phyloP scores from a whole-genome alignment of 2,888 invertebrate genomes.

The Taenaris catops region DNA sequence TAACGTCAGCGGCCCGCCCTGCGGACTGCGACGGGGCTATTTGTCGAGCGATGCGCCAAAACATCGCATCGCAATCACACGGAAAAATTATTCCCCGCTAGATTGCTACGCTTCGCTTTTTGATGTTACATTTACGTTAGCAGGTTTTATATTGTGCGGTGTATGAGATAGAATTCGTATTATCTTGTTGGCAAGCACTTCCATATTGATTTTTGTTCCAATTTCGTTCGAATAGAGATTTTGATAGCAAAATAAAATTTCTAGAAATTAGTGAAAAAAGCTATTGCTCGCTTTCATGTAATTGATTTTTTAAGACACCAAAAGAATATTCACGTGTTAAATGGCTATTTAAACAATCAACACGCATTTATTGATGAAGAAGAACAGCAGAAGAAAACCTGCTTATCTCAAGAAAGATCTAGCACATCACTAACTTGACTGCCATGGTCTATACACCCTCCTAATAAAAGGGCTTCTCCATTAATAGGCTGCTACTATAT shows the following conservation, averaged over 20 bases:
- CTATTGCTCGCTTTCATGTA: no score
- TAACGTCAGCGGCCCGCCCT: constrained; percentile 63
- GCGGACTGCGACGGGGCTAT: constrained; percentile 65
- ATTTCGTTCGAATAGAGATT: constrained; percentile 45
- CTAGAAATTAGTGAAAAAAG: constrained; percentile 26
- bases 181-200: constrained; percentile 69
- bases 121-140: constrained; percentile 64
- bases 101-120: constrained; percentile 67
- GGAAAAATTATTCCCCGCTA: constrained; percentile 69
- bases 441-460: no score
- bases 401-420: no score
- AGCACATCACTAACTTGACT: no score
- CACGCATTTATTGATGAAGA: no score
- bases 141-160: constrained; percentile 60
- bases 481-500: no score
- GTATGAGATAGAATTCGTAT: constrained; percentile 63
- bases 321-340: no score
- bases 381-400: no score
- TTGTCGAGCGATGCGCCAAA: constrained; percentile 77
- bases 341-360: no score
- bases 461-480: no score
- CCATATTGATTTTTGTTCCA: constrained; percentile 58
- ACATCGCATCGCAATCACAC: constrained; percentile 71
- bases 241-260: constrained; percentile 27
- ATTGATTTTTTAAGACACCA: no score